A percentile compares a stretch with the other conserved stretches of the same genome.
These are phyloP conservation scores for Drosophila nr. perissopoda DNA, from an alignment of 2,888 invertebrate species.

Conservation along the genomic window DNA sequence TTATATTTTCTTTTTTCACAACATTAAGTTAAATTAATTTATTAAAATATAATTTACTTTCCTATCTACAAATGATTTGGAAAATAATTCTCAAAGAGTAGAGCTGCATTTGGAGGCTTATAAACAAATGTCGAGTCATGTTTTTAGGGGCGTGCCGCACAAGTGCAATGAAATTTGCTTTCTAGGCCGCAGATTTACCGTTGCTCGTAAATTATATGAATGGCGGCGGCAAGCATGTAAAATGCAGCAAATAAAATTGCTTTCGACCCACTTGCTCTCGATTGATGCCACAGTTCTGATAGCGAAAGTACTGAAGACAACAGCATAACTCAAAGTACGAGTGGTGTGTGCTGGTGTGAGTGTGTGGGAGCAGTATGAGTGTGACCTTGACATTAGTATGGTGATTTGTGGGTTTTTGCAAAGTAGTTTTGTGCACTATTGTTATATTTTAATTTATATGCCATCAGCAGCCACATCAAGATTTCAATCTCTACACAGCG, in stretches of 20 bases:
- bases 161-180: constrained; percentile 19
- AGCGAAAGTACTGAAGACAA: constrained; percentile 35
- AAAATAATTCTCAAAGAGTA: not conserved
- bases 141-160: not conserved
- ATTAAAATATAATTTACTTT: not conserved
- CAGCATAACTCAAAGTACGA: not conserved
- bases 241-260: constrained; percentile 2
- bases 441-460: constrained; percentile 40
- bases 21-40: not conserved
- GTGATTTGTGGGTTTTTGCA: constrained; percentile 18
- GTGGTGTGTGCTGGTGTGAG: constrained; percentile 4
- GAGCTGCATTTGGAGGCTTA: not conserved
- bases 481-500: constrained; percentile 50
- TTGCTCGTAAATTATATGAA: constrained; percentile 41
- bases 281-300: constrained; percentile 45
- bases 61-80: not conserved
- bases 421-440: constrained; percentile 22
- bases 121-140: constrained; percentile 4
- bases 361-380: not conserved
- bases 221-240: constrained; percentile 7
- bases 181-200: constrained; percentile 31
- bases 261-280: constrained; percentile 6
- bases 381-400: constrained; percentile 70
- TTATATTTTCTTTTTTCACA: not conserved
- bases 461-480: constrained; percentile 36